These are phyloP conservation scores for Athripsodes cinereus DNA, from an alignment of 2,888 invertebrate genomes.

Conservation along the genomic window DNA sequence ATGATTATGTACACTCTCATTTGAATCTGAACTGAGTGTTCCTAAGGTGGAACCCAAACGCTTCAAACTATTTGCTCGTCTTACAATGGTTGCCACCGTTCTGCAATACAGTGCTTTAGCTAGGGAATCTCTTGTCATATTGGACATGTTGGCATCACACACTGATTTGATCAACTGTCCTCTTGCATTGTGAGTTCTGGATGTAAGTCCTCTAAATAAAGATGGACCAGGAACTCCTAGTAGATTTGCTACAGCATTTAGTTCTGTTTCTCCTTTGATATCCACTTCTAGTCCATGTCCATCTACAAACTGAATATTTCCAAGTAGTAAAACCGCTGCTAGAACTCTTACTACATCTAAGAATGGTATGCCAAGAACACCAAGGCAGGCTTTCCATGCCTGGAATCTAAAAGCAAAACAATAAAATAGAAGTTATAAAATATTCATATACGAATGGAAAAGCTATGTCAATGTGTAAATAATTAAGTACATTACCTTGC, in stretches of 20 bases:
- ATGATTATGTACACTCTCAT: constrained; percentile 86
- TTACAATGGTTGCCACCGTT: constrained; percentile 88
- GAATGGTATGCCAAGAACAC: constrained; percentile 88
- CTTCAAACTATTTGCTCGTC: constrained; percentile 88
- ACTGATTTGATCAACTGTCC: constrained; percentile 75
- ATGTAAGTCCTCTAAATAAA: constrained; percentile 75
- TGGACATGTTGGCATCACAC: constrained; percentile 80
- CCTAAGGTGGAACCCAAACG: constrained; percentile 76
- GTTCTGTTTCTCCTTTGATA: constrained; percentile 74
- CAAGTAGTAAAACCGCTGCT: constrained; percentile 83
- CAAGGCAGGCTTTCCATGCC: constrained; percentile 88
- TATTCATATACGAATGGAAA: neutral
- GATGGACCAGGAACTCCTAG: constrained; percentile 66
- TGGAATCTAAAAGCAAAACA: constrained; percentile 56
- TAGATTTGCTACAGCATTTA: constrained; percentile 79
- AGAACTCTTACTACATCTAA: constrained; percentile 88
- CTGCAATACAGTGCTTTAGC: constrained; percentile 91
- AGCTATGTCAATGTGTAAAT: neutral
- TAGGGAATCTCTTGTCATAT: constrained; percentile 81
- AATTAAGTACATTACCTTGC: constrained; percentile 37
- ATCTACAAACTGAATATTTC: constrained; percentile 86
- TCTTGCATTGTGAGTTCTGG: constrained; percentile 71
- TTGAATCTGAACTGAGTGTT: constrained; percentile 85
- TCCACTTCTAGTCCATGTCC: constrained; percentile 70
- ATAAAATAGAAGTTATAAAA: neutral